Evolutionary conservation across 2,888 invertebrate genomes (phyloP).

Genomic region (Augochlorella aurata): DNA sequence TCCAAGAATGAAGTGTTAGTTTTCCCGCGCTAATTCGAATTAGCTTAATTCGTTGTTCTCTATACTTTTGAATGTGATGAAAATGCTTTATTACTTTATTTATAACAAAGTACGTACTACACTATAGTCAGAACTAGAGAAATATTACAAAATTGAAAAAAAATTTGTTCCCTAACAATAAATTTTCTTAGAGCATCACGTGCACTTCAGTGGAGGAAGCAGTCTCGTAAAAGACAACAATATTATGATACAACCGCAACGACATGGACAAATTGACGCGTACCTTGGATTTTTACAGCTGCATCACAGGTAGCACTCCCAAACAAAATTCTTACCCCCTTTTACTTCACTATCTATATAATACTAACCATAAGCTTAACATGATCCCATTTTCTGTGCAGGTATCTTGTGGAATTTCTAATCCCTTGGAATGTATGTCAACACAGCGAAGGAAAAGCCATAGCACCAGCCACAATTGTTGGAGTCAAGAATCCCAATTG

Average conservation of each 20-base stretch:
- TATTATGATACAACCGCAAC: conserved; percentile 78
- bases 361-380: not conserved
- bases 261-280: conserved; percentile 77
- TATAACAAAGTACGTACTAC: no score
- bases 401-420: conserved; percentile 76
- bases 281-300: conserved; percentile 77
- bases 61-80: not conserved
- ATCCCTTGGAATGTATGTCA: conserved; percentile 76
- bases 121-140: not conserved
- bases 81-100: not conserved
- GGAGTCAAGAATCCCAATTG: conserved; percentile 73
- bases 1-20: not conserved
- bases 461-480: conserved; percentile 66
- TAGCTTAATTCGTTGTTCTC: not conserved
- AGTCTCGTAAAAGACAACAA: conserved; percentile 76
- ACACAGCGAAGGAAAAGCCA: conserved; percentile 68
- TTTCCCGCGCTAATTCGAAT: not conserved
- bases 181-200: conserved; percentile 74
- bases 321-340: not conserved
- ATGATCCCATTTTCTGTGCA: conserved; percentile 39
- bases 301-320: conserved; percentile 71
- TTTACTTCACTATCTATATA: not conserved
- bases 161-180: not conserved
- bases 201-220: conserved; percentile 78
- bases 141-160: not conserved